Conservation (phyloP, 2,113 vertebrate genomes). For the Sardina pilchardus region DNA sequence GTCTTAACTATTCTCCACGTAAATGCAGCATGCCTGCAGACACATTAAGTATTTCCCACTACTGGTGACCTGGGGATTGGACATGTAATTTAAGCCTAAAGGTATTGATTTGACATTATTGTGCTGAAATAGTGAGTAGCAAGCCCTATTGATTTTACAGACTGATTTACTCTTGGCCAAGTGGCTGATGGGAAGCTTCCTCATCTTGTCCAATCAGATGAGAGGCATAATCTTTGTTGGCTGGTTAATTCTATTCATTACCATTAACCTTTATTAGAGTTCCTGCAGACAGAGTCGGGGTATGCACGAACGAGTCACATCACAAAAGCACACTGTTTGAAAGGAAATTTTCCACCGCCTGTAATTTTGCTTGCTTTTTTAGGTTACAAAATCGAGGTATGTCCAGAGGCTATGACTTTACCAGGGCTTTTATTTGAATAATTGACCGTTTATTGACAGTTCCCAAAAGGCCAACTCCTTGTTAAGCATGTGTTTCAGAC, state of each 20-base stretch:
- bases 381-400: neutral
- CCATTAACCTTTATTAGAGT: neutral
- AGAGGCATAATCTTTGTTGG: neutral
- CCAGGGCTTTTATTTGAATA: neutral
- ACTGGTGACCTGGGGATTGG: neutral
- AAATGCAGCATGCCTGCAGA: neutral
- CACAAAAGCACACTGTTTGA: neutral
- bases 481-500: neutral
- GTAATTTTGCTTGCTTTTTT: neutral
- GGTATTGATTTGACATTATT: conserved; percentile 5
- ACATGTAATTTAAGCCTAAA: conserved; percentile 7
- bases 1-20: neutral
- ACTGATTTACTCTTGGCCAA: neutral
- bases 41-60: neutral
- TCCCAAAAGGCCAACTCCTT: neutral
- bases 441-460: neutral
- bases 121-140: neutral
- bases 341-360: neutral
- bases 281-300: neutral
- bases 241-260: neutral
- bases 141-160: neutral
- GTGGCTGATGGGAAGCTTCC: neutral
- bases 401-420: neutral
- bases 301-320: neutral
- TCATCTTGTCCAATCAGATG: neutral